A percentile compares a stretch with the other conserved stretches of the same genome.
These are phyloP conservation scores for Holotrichia oblita DNA, from an alignment of 1,140 invertebrate genomes.

Conservation along the genomic window DNA sequence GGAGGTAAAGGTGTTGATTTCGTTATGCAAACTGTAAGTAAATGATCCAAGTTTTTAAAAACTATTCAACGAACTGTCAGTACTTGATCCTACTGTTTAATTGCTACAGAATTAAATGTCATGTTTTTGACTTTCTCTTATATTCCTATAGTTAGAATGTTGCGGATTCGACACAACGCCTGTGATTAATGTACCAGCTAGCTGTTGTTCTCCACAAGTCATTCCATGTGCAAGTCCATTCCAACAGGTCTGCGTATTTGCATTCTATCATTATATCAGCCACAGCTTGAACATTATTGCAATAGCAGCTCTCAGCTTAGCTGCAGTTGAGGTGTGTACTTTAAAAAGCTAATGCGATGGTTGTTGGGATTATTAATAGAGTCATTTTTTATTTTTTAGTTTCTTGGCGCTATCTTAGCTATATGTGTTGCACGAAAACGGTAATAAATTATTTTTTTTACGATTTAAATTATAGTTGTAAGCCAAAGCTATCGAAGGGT, in stretches of 20 bases:
- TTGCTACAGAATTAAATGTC: too few relatives aligned
- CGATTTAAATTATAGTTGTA: too few relatives aligned
- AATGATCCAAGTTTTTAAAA: too few relatives aligned
- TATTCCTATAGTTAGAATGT: neutral
- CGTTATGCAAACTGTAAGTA: slow-evolving; percentile 1
- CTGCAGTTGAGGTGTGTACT: slow-evolving; percentile 6
- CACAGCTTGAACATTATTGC: neutral
- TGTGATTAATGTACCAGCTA: neutral
- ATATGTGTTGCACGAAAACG: neutral
- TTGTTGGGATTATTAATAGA: too few relatives aligned
- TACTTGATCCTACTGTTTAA: too few relatives aligned
- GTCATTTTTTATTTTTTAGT: neutral
- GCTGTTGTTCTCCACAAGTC: neutral
- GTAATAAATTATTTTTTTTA: too few relatives aligned
- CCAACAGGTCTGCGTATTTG: neutral
- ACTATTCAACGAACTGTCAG: too few relatives aligned
- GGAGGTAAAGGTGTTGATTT: neutral
- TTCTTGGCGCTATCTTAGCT: neutral
- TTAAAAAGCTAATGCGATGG: too few relatives aligned
- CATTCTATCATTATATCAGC: neutral
- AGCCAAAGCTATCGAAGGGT: too few relatives aligned
- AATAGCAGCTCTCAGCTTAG: neutral
- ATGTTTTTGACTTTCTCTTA: too few relatives aligned
- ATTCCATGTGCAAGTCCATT: neutral
- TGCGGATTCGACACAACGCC: neutral